These are phyloP conservation scores for Rhyzopertha dominica DNA, from an alignment of 1,140 invertebrate genomes.

Conservation along the genomic window DNA sequence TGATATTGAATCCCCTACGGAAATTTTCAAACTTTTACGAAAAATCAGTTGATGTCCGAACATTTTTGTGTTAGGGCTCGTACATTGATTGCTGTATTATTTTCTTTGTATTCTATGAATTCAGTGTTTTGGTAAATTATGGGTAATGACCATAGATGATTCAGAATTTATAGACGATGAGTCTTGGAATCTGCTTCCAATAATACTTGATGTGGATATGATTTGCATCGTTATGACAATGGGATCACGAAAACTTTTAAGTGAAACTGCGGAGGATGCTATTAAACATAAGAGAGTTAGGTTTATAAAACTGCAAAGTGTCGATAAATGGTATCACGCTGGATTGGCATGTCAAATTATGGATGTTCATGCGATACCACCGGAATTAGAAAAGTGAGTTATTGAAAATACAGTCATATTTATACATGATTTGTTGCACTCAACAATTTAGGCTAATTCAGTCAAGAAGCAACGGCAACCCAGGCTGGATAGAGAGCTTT, in stretches of 20 bases:
- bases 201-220: constrained; percentile 41
- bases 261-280: constrained; percentile 18
- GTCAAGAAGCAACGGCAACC: constrained; percentile 54
- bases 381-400: constrained; percentile 57
- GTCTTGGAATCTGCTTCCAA: constrained; percentile 49
- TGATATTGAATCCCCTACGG: too few species aligned
- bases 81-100: too few species aligned
- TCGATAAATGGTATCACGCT: constrained; percentile 54
- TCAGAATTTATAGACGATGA: constrained; percentile 51
- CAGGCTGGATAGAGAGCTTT: constrained; percentile 62
- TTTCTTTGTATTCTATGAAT: too few species aligned
- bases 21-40: too few species aligned
- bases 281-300: constrained; percentile 31
- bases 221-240: constrained; percentile 29
- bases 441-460: constrained; percentile 49
- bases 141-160: constrained; percentile 53
- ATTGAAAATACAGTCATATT: background rate
- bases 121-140: constrained; percentile 41
- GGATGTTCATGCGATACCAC: constrained; percentile 53
- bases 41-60: too few species aligned
- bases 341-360: constrained; percentile 58
- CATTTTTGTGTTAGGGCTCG: too few species aligned
- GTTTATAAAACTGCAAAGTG: constrained; percentile 33
- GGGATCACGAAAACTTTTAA: constrained; percentile 26
- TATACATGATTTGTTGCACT: background rate